Evolutionary conservation across 2,888 invertebrate species (phyloP).

Genomic region (Epinotia ramella): DNA sequence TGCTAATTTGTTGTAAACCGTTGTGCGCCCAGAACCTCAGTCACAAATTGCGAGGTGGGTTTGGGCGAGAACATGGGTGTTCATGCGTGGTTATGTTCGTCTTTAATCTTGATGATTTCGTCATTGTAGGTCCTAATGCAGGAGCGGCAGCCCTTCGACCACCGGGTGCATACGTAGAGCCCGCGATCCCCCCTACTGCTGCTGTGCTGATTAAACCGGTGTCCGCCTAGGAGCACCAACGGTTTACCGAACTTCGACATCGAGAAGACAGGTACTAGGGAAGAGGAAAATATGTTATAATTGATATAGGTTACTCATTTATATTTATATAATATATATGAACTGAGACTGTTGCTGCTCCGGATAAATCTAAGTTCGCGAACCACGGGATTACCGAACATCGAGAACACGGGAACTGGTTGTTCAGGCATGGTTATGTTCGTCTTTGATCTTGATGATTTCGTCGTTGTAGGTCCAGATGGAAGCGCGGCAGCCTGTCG

Average conservation of each 20-base stretch:
- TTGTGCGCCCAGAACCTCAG: not conserved
- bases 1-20: not conserved
- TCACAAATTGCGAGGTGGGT: not conserved
- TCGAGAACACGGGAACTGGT: not conserved
- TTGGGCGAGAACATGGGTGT: not conserved
- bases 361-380: not conserved
- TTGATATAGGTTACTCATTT: not conserved
- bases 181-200: constrained; percentile 52
- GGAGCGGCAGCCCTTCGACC: constrained; percentile 52
- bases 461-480: constrained; percentile 49
- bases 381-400: not conserved
- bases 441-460: constrained; percentile 48
- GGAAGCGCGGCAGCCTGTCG: constrained; percentile 51
- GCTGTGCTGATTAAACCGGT: constrained; percentile 60
- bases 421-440: constrained; percentile 48
- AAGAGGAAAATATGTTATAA: not conserved
- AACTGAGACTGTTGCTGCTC: not conserved
- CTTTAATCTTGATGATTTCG: constrained; percentile 47
- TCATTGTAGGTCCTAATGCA: constrained; percentile 48
- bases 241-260: constrained; percentile 50
- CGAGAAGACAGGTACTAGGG: constrained; percentile 40
- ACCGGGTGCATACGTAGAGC: constrained; percentile 56
- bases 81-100: constrained; percentile 49
- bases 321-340: not conserved
- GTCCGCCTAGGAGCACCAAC: constrained; percentile 46